Base-by-base conservation (phyloP, 2,797 vertebrate species). In the Tangara arthus region DNA sequence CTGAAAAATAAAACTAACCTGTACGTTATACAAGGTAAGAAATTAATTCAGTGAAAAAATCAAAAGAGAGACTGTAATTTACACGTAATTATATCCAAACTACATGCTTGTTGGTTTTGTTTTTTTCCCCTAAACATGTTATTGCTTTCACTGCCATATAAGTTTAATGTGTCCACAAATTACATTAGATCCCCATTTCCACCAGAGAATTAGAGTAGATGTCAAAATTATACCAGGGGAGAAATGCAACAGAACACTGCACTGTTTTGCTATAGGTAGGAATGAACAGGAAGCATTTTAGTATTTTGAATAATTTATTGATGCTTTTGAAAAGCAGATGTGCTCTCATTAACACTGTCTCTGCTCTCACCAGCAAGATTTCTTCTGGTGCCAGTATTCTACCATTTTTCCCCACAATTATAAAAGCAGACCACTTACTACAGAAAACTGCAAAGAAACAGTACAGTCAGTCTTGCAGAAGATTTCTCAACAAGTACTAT, bases 301-400 rank as follows among this genome's bases (percentile, higher is more conserved):
- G 42, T 83, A 90, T 86, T 96, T 86, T 95, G 85, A 96, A 96
- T 93, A 95, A 94, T 90, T 96, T 91, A 95, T 94, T 37, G 79
- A 71, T 82, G 90, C 53, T 93, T 92, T 90, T 68, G 85, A 94
- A 94, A 90, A 89, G 55, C 91, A 93, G 66, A 96, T 93, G 69
- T 85, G 75, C 72, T 90, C 78, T 96, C 82, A 95, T 94, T 95
- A 94, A 92, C 68, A 85, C 70, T 77, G 53, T 56, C 47, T 59
- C 64, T 95, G n/a, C 50, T n/a, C 46, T 85, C 79, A 61, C 50
- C 88, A 82, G 35, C 46, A 75, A 65, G 87, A 69, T 77, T 77
- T 87, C 42, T 90, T 78, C 76, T 87, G 79, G 79, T 94, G 95
- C 78, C 84, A 86, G 84, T 55, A 56, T 77, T 72, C 81, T 93